Percentiles rank a stretch among this genome's conserved stretches.
Evolutionary conservation across 1,140 invertebrate genomes (phyloP).

Genomic region (Metaphire vulgaris): DNA sequence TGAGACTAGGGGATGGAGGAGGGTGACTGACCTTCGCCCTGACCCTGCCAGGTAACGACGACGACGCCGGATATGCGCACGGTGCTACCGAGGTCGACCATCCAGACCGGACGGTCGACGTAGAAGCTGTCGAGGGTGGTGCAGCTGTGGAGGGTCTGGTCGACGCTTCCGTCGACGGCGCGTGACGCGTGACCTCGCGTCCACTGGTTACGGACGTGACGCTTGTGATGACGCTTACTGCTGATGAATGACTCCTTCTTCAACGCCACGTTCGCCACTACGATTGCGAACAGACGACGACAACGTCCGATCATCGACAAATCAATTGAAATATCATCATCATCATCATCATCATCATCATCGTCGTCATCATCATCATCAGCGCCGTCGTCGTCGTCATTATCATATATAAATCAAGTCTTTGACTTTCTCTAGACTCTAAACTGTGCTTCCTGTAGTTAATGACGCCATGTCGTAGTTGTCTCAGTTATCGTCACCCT

Average conservation of each 20-base stretch:
- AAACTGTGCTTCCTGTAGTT: no score
- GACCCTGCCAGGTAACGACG: slow-evolving; percentile 56
- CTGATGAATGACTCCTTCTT: slow-evolving; percentile 57
- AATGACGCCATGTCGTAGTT: no score
- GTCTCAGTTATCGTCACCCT: no score
- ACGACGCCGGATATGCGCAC: slow-evolving; percentile 53
- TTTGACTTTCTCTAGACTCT: no score
- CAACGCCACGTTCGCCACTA: slow-evolving; percentile 57
- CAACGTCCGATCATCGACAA: no score
- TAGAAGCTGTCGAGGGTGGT: slow-evolving; percentile 58
- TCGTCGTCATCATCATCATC: background rate
- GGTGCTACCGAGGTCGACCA: slow-evolving; percentile 55
- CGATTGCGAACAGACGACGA: background rate
- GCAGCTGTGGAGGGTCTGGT: slow-evolving; percentile 52
- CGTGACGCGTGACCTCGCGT: slow-evolving; percentile 50
- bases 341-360: slow-evolving; percentile 1
- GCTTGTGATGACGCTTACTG: slow-evolving; percentile 54
- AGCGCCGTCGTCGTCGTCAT: background rate
- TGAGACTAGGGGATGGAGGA: no score
- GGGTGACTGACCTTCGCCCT: slow-evolving; percentile 51
- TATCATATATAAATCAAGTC: no score
- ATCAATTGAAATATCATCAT: no score
- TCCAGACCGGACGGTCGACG: slow-evolving; percentile 57
- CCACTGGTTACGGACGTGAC: slow-evolving; percentile 43
- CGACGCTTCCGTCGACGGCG: slow-evolving; percentile 55